These are phyloP conservation scores for Pachycephala philippinensis DNA, from an alignment of 2,113 vertebrate genomes.

Conservation along the genomic window DNA sequence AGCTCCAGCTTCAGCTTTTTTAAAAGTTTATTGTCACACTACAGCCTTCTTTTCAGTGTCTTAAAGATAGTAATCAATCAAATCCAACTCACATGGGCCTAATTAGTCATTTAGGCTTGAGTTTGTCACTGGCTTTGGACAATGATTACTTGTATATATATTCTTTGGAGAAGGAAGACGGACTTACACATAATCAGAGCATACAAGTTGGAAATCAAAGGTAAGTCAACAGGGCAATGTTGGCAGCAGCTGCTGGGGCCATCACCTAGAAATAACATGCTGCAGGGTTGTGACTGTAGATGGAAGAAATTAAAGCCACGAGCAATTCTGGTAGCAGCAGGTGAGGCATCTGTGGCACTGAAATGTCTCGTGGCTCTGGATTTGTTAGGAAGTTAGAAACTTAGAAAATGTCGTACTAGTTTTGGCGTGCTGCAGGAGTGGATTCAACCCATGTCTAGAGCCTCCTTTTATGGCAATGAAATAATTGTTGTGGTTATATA, in stretches of 20 bases:
- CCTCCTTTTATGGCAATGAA: not conserved
- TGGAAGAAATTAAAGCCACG: not conserved
- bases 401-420: fast-evolving
- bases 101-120: not conserved
- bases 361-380: not conserved
- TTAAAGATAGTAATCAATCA: not conserved
- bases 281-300: not conserved
- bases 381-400: not conserved
- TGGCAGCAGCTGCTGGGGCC: not conserved
- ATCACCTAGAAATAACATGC: not conserved
- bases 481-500: not conserved
- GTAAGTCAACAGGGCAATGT: not conserved
- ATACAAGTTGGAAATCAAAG: not conserved
- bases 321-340: not conserved
- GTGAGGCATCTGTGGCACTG: not conserved
- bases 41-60: not conserved
- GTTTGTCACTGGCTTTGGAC: not conserved
- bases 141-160: not conserved
- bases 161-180: not conserved
- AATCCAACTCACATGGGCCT: not conserved
- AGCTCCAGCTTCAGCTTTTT: not conserved
- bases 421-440: not conserved
- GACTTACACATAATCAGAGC: not conserved
- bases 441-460: not conserved
- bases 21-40: not conserved